Evolutionary conservation across 2,113 vertebrate species (phyloP).

Genomic region (Lathamus discolor): DNA sequence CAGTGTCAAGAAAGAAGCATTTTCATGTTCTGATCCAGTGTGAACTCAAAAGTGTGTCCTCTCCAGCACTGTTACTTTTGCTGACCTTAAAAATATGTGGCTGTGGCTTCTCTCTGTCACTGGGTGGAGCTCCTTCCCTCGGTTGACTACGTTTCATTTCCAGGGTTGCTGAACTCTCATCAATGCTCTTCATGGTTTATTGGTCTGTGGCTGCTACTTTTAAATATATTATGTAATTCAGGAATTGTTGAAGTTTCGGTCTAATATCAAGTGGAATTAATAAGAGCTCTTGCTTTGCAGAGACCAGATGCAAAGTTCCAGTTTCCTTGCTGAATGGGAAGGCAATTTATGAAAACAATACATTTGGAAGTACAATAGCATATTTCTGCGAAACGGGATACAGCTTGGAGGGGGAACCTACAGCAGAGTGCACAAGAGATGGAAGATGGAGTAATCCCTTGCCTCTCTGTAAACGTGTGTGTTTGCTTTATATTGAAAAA

Average conservation of each 20-base stretch:
- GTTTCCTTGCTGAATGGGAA: constrained; percentile 79
- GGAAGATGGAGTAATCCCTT: constrained; percentile 84
- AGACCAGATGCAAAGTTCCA: constrained; percentile 80
- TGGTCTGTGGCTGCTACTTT: background rate
- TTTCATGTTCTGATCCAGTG: background rate
- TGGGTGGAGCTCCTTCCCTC: background rate
- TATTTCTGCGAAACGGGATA: constrained; percentile 88
- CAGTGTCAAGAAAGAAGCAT: background rate
- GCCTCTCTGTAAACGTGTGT: constrained; percentile 91
- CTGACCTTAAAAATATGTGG: background rate
- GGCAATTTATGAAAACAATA: constrained; percentile 79
- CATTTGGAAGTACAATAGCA: constrained; percentile 75
- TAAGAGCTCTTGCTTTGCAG: constrained; percentile 60
- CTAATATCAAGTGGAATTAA: background rate
- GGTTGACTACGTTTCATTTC: background rate
- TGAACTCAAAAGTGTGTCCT: background rate
- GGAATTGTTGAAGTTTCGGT: background rate
- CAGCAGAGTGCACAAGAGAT: constrained; percentile 80
- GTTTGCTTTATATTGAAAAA: constrained; percentile 37
- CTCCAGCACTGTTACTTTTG: background rate
- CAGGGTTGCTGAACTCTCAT: background rate
- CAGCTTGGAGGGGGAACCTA: constrained; percentile 79
- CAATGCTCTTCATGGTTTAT: background rate
- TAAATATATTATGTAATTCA: background rate
- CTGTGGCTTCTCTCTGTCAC: background rate